A percentile compares a stretch with the other conserved stretches of the same genome.
These are phyloP conservation scores for Ophthalmolycus amberensis DNA, from an alignment of 2,113 vertebrate species.

Conservation along the genomic window DNA sequence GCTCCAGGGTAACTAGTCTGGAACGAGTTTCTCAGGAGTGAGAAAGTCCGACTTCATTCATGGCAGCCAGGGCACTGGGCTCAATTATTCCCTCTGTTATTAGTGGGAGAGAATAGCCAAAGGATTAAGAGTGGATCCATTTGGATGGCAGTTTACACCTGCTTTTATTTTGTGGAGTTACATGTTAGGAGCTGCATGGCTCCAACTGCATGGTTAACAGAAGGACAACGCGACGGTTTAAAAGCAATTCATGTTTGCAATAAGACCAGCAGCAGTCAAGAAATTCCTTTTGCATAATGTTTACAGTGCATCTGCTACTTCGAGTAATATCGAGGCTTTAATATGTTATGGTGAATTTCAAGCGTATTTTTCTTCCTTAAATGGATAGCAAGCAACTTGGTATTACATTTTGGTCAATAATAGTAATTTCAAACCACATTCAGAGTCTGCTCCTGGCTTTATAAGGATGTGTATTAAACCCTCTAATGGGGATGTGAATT, in stretches of 20 bases:
- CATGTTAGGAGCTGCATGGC: too few relatives aligned
- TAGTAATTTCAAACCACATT: conserved; percentile 1
- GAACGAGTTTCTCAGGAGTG: background rate
- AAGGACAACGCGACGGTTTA: background rate
- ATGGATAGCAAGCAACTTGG: background rate
- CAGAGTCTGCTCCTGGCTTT: background rate
- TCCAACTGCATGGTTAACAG: background rate
- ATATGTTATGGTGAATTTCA: conserved; percentile 1
- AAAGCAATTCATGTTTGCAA: background rate
- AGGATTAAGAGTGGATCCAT: background rate
- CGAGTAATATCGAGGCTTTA: background rate
- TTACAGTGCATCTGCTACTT: background rate
- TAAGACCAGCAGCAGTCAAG: background rate
- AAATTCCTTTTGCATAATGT: background rate
- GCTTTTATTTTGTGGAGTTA: too few relatives aligned
- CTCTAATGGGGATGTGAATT: conserved; percentile 65
- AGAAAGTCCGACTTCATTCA: background rate
- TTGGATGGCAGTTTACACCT: too few relatives aligned
- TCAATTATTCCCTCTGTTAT: background rate
- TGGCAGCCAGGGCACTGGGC: background rate
- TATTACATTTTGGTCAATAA: background rate
- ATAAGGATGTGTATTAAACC: conserved; percentile 16
- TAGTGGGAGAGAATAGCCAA: background rate
- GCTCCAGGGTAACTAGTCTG: conserved; percentile 12
- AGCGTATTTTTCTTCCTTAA: background rate